Evolutionary conservation across 2,888 invertebrate species (phyloP), one percentile per base, ranked within the genome.

Genomic region (Caenorhabditis japonica): DNA sequence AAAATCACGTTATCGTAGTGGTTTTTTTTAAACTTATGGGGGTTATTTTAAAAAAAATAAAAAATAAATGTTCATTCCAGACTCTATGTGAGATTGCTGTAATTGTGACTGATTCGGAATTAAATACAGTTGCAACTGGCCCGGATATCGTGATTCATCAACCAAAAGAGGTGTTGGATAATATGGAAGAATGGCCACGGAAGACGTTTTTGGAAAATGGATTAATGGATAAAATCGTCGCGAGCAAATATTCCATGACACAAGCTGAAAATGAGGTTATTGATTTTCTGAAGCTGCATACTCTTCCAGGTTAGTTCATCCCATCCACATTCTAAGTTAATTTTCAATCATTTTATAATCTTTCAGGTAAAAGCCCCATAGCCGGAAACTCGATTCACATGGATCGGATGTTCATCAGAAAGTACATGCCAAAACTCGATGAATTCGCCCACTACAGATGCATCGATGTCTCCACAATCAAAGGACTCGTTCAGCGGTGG

Each of bases 31-130:
- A n/a, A n/a, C n/a, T n/a, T n/a, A n/a, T n/a, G n/a, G n/a, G 39
- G 39, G 13, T 15, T 39, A 39, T 39, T 39, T n/a, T n/a, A n/a
- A n/a, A n/a, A n/a, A n/a, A n/a, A n/a, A n/a, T n/a, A n/a, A n/a
- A n/a, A 19, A 46, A 46, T 17, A 17, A 33, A 1, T 1, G 17
- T 15, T 36, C 2, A 7, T 33, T 52, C 43, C 92, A 94, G 85
- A 91, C 92, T 75, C 93, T 97, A 58, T 88, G 97, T 84, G 97
- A 97, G 90, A 91, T 95, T 60, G 93, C 94, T 0, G 94, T 94
- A 87, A 87, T 97, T 30, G 91, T 97, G 59, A 97, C 97, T 0
- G 94, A 96, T 43, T 82, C 75, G 1, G 76, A 85, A 36, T 64
- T 88, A 49, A 82, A 82, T 19, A 75, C 76, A 12, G 56, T 82